A percentile compares a stretch with the other conserved stretches of the same genome.
phyloP scores from a whole-genome alignment of 2,113 vertebrate species.

The Gambusia holbrooki region DNA sequence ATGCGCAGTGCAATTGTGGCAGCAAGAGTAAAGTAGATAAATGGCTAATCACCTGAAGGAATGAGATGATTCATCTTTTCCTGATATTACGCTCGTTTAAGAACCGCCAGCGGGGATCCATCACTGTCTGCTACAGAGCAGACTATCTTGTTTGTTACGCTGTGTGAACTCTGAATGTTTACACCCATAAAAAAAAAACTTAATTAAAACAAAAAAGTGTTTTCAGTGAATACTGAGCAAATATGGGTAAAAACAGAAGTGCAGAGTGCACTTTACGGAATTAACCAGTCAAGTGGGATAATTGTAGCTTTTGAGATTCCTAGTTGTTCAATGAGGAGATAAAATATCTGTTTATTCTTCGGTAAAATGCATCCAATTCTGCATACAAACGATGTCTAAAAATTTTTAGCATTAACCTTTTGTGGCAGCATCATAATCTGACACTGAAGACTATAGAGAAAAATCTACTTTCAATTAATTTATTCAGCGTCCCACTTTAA shows the following conservation, averaged over 20 bases:
- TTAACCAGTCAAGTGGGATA: neutral
- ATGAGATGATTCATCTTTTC: conserved; percentile 70
- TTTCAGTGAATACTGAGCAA: neutral
- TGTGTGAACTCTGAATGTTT: neutral
- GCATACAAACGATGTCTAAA: no score
- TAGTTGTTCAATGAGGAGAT: neutral
- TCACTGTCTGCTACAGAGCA: conserved; percentile 50
- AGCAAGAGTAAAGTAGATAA: conserved; percentile 59
- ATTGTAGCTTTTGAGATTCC: neutral
- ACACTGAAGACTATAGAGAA: no score
- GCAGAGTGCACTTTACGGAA: neutral
- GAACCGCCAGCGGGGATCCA: conserved; percentile 48
- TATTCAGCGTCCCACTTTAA: no score
- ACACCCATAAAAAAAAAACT: neutral
- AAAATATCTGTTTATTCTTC: neutral
- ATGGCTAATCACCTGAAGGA: conserved; percentile 66
- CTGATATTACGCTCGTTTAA: conserved; percentile 69
- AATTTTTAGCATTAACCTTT: no score
- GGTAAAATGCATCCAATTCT: no score
- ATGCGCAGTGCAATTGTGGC: conserved; percentile 38
- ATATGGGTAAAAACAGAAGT: neutral
- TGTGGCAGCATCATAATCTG: no score
- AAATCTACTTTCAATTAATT: no score
- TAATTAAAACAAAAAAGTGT: neutral
- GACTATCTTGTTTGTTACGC: conserved; percentile 43